Evolutionary conservation across 2,113 vertebrate genomes (phyloP).

Genomic region (Candoia aspera): DNA sequence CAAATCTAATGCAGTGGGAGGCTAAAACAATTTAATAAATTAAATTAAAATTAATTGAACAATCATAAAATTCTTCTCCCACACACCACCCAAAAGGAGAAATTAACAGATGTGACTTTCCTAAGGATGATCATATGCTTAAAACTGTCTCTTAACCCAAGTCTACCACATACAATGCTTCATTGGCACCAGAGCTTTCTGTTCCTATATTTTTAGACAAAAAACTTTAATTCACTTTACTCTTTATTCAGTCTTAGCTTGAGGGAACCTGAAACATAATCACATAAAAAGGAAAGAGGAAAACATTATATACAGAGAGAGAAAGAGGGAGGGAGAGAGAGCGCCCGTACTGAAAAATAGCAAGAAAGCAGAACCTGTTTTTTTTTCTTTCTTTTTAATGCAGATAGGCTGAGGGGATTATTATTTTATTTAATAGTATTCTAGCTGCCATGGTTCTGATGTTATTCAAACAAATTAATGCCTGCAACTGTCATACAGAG

Average conservation of each 20-base stretch:
- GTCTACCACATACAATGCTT: constrained; percentile 13
- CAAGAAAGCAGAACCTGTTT: constrained; percentile 13
- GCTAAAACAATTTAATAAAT: neutral
- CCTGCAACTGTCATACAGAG: constrained; percentile 32
- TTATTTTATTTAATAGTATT: constrained; percentile 60
- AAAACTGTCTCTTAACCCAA: constrained; percentile 33
- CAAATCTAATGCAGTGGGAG: neutral
- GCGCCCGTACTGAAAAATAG: constrained; percentile 23
- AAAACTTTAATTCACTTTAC: constrained; percentile 14
- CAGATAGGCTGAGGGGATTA: constrained; percentile 36
- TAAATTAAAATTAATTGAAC: neutral
- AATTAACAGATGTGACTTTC: constrained; percentile 23
- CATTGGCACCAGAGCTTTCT: constrained; percentile 30
- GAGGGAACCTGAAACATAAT: constrained; percentile 14
- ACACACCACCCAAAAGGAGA: neutral
- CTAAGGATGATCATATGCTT: constrained; percentile 35
- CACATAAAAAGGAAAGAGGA: constrained; percentile 5
- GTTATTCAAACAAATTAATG: constrained; percentile 54
- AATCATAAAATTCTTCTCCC: neutral
- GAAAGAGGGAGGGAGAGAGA: neutral
- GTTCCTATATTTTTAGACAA: constrained; percentile 23
- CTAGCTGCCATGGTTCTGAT: constrained; percentile 42
- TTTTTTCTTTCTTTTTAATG: constrained; percentile 20
- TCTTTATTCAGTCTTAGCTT: constrained; percentile 22
- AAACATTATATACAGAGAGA: neutral